phyloP scores from a whole-genome alignment of 2,888 invertebrate genomes.

The Allophyes oxyacanthae region DNA sequence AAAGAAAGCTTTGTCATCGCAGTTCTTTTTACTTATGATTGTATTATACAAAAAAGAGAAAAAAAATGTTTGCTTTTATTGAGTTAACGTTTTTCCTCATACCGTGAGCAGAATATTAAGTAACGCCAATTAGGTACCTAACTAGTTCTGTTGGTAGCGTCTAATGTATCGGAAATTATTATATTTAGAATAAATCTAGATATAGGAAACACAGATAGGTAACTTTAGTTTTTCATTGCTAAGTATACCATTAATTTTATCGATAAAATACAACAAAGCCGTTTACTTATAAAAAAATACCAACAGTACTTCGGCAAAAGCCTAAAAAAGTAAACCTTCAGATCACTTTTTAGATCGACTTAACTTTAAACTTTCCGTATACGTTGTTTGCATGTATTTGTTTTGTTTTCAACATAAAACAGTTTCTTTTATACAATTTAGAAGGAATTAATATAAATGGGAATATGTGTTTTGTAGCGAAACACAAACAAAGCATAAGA shows the following conservation, averaged over 20 bases:
- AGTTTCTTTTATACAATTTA: background rate
- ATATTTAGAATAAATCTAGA: too few species aligned
- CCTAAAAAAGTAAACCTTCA: too few species aligned
- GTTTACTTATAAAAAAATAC: too few species aligned
- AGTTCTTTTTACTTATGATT: constrained; percentile 42
- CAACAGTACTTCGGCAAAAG: too few species aligned
- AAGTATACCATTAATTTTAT: too few species aligned
- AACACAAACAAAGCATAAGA: constrained; percentile 47
- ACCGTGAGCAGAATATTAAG: constrained; percentile 30
- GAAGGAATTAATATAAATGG: constrained; percentile 23
- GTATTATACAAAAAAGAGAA: constrained; percentile 38
- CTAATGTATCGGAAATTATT: too few species aligned
- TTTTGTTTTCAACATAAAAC: background rate
- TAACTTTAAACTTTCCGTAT: too few species aligned
- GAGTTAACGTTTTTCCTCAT: constrained; percentile 26
- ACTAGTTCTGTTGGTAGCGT: constrained; percentile 11
- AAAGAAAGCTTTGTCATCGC: constrained; percentile 30
- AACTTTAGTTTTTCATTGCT: too few species aligned
- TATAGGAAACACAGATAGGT: too few species aligned
- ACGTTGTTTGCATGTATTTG: background rate
- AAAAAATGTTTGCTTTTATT: constrained; percentile 31
- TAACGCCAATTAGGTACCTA: constrained; percentile 16
- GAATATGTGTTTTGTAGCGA: constrained; percentile 23
- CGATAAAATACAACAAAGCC: too few species aligned
- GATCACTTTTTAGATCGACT: too few species aligned